Evolutionary conservation across 2,797 vertebrate species (phyloP).

Genomic region (Peromyscus melanophrys): DNA sequence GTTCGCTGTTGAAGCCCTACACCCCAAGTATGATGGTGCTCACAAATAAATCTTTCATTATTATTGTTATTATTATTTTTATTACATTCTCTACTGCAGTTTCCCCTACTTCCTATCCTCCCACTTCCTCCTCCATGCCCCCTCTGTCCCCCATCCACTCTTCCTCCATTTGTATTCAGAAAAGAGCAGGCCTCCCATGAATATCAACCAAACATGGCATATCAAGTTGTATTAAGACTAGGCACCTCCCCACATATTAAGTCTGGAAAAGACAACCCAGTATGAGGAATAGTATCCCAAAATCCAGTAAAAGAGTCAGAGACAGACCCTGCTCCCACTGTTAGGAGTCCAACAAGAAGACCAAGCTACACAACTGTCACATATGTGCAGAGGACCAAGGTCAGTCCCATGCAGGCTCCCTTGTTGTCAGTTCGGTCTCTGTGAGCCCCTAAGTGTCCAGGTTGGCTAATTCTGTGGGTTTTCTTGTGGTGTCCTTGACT

Average conservation of each 20-base stretch:
- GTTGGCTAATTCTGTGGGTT: not conserved
- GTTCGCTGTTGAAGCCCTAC: not conserved
- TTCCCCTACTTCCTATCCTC: not conserved
- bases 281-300: not conserved
- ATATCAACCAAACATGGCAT: not conserved
- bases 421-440: not conserved
- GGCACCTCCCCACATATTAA: not conserved
- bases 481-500: not conserved
- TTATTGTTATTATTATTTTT: no score
- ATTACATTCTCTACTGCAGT: not conserved
- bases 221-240: not conserved
- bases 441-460: not conserved
- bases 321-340: not conserved
- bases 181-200: not conserved
- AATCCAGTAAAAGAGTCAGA: not conserved
- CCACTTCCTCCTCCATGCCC: not conserved
- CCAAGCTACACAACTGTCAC: not conserved
- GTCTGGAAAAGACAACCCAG: not conserved
- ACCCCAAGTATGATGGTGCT: not conserved
- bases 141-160: not conserved
- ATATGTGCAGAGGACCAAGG: not conserved
- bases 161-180: not conserved
- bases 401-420: not conserved
- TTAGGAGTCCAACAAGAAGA: not conserved
- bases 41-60: not conserved